Conservation (phyloP, 2,888 invertebrate species). For the Leptinotarsa juncta region DNA sequence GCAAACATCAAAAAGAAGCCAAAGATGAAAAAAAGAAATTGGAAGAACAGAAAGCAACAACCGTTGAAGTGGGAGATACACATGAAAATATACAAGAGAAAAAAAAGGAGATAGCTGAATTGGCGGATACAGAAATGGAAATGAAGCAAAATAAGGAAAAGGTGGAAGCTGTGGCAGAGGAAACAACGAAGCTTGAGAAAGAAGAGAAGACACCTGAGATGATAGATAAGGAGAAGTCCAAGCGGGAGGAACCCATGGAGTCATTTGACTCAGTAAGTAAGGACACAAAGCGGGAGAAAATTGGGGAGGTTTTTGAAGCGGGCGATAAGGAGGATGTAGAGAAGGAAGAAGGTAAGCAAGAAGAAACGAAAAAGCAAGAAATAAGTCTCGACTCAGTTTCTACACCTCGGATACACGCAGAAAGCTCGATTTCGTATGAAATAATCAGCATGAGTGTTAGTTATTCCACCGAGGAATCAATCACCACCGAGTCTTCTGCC, state of each 20-base stretch:
- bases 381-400: background rate
- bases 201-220: background rate
- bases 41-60: background rate
- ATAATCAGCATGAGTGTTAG: conserved; percentile 39
- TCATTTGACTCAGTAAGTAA: background rate
- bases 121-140: background rate
- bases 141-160: background rate
- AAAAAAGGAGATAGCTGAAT: background rate
- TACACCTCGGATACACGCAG: background rate
- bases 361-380: background rate
- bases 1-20: background rate
- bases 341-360: background rate
- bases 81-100: no score
- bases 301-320: background rate
- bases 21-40: background rate
- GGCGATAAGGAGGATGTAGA: background rate
- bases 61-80: background rate
- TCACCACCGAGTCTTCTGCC: background rate
- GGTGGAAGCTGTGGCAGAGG: background rate
- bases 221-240: background rate
- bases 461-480: conserved; percentile 37
- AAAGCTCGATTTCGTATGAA: conserved; percentile 24
- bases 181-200: background rate
- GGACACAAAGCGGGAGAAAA: background rate
- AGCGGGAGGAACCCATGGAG: background rate